Evolutionary conservation across 2,797 vertebrate species (phyloP), one percentile per base, ranked within the genome.

Genomic region (Diplodus puntazzo): DNA sequence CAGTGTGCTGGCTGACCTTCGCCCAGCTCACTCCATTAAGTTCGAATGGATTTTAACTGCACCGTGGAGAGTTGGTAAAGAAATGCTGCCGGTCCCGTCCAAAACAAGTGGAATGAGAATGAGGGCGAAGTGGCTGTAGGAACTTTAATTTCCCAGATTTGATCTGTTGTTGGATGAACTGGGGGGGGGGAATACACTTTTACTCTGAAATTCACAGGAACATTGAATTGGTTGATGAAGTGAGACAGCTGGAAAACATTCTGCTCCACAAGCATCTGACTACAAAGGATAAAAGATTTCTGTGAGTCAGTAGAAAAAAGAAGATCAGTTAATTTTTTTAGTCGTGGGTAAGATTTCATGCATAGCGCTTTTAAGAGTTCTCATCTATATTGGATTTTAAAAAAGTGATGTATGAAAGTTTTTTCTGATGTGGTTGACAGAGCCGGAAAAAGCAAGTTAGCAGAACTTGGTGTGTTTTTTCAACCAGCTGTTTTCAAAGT

Each of bases 11-110:
- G n/a, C 78, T 80, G 83, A 83, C 76, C 83, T 77, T 63, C 78
- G 30, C 55, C 70, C 77, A 70, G 75, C 61, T 74, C 79, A 64
- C 78, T 83, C 79, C 89, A 89, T 90, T 88, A 84, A 73, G 59
- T 71, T 50, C 42, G 43, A 89, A 86, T 71, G 50, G 81, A 86
- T 74, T 81, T 83, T 68, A 74, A 79, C 71, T 14, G 25, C 59
- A 6, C 53, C 68, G 59, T 73, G 63, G 68, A 80, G 63, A 50
- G 60, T 68, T 43, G 70, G 63, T 64, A 8, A 67, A 79, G 60
- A 87, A 81, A 81, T 23, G 70, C 17, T 17, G 34, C 52, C 57
- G 34, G 67, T 30, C 63, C 23, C 0, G 34, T 65, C 55, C 49
- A 76, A 42, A 75, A 52, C 46, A 18, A 74, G 55, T 42, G 23